Evolutionary conservation across 2,888 invertebrate species (phyloP).

Genomic region (Autographa pulchrina): DNA sequence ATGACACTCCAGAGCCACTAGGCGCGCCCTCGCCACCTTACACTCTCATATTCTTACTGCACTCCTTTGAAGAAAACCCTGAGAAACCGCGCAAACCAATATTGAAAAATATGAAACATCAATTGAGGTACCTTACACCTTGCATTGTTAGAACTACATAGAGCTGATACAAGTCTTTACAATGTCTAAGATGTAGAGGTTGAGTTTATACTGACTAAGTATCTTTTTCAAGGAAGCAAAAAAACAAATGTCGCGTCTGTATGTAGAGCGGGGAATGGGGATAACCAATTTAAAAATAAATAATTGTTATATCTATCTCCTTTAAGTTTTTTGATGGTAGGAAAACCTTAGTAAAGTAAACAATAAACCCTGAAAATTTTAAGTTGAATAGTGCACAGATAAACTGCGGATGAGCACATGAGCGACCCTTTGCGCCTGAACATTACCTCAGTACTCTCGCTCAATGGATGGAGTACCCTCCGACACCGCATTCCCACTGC

Average conservation of each 20-base stretch:
- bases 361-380: constrained; percentile 76
- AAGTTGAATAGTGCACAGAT: constrained; percentile 67
- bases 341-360: constrained; percentile 60
- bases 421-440: constrained; percentile 61
- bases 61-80: constrained; percentile 61
- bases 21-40: constrained; percentile 75
- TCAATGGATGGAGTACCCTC: constrained; percentile 72
- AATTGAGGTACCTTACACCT: constrained; percentile 28
- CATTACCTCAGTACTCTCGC: constrained; percentile 66
- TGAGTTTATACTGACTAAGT: too few relatives aligned
- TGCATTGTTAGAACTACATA: constrained; percentile 4
- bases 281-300: constrained; percentile 41
- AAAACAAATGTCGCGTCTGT: constrained; percentile 34
- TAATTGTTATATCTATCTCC: constrained; percentile 15
- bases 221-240: background rate
- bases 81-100: constrained; percentile 50
- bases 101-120: constrained; percentile 52
- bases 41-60: constrained; percentile 65
- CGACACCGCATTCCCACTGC: constrained; percentile 61
- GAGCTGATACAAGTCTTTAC: background rate
- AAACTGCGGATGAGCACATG: constrained; percentile 63
- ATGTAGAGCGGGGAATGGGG: constrained; percentile 30
- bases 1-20: constrained; percentile 82
- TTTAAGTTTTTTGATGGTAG: constrained; percentile 14
- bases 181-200: background rate